Evolutionary conservation across 1,140 invertebrate species (phyloP).

Genomic region (Cherax quadricarinatus): DNA sequence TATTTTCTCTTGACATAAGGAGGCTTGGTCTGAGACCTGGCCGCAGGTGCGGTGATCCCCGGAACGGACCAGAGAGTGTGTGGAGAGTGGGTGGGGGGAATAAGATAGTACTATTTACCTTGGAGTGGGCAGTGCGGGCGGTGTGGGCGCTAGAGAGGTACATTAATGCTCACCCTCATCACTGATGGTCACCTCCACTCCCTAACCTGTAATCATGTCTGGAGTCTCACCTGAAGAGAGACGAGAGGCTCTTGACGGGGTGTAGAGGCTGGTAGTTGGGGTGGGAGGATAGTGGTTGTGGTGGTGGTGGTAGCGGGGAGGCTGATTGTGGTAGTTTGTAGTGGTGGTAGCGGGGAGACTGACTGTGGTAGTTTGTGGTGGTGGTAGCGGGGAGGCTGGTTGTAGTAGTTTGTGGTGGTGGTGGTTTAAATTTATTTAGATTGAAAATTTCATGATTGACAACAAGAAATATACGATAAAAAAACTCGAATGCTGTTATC

Average conservation of each 20-base stretch:
- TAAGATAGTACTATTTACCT: not conserved
- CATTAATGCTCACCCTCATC: conserved; percentile 25
- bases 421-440: no score
- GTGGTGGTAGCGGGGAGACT: no score
- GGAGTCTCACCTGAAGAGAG: not conserved
- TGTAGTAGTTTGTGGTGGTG: no score
- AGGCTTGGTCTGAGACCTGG: no score
- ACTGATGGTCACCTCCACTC: conserved; percentile 36
- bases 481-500: no score
- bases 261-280: not conserved
- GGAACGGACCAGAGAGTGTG: no score
- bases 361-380: no score
- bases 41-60: no score
- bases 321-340: not conserved
- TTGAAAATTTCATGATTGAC: no score
- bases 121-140: not conserved
- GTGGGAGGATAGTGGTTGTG: conserved; percentile 8
- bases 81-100: not conserved
- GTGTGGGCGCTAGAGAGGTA: not conserved
- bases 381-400: no score
- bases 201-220: conserved; percentile 35
- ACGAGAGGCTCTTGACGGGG: not conserved
- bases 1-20: no score
- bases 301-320: conserved; percentile 14
- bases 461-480: no score